Evolutionary conservation across 2,888 invertebrate species (phyloP).

Genomic region (Enoplolaimus lenunculus): DNA sequence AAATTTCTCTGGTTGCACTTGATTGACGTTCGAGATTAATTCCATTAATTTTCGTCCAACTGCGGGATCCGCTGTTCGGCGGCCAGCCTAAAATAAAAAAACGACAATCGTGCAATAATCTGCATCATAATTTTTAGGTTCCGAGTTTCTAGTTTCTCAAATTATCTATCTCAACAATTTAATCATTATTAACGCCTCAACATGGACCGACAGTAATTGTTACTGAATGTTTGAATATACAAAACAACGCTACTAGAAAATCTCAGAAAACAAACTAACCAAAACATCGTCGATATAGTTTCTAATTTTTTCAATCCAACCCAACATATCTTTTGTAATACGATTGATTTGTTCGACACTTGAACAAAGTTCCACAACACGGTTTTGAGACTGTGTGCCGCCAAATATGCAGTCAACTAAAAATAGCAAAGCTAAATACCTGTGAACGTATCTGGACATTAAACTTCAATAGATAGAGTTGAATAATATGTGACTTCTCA

Average conservation of each 20-base stretch:
- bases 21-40: slow-evolving; percentile 76
- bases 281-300: slow-evolving; percentile 80
- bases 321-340: slow-evolving; percentile 59
- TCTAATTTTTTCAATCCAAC: slow-evolving; percentile 35
- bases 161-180: too few relatives aligned
- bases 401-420: slow-evolving; percentile 12
- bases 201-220: too few relatives aligned
- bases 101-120: background rate
- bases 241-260: too few relatives aligned
- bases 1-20: slow-evolving; percentile 74
- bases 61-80: slow-evolving; percentile 60
- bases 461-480: too few relatives aligned
- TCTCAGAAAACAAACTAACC: slow-evolving; percentile 37
- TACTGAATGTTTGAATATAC: too few relatives aligned
- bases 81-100: slow-evolving; percentile 49
- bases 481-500: too few relatives aligned
- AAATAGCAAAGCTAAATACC: too few relatives aligned
- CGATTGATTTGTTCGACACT: slow-evolving; percentile 64
- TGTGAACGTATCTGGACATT: too few relatives aligned
- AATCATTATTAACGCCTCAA: too few relatives aligned
- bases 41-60: slow-evolving; percentile 77
- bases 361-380: slow-evolving; percentile 48
- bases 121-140: background rate
- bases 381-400: slow-evolving; percentile 42
- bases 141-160: too few relatives aligned